Percentiles rank a stretch among this genome's conserved stretches.
Evolutionary conservation across 2,888 invertebrate genomes (phyloP).

Genomic region (Steinernema scapterisci): DNA sequence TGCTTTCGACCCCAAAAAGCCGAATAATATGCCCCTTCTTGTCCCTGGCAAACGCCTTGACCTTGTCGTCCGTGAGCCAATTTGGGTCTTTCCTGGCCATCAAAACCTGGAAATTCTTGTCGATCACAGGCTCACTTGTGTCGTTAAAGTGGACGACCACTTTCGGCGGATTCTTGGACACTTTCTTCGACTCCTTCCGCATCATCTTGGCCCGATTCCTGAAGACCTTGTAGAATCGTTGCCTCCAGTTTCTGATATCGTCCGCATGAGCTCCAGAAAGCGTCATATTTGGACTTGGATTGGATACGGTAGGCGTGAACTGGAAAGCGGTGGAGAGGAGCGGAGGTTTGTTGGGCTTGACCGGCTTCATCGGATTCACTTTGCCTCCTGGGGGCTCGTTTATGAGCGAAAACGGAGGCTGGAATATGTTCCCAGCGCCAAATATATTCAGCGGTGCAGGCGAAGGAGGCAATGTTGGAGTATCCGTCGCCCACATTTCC

Average conservation of each 20-base stretch:
- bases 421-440: slow-evolving; percentile 6
- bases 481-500: slow-evolving; percentile 15
- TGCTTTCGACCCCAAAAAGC: slow-evolving; percentile 35
- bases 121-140: slow-evolving; percentile 6
- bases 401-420: slow-evolving; percentile 29
- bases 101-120: slow-evolving; percentile 25
- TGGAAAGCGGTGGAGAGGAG: slow-evolving; percentile 12
- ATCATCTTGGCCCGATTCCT: slow-evolving; percentile 37
- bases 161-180: background rate
- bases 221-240: slow-evolving; percentile 57
- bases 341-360: background rate
- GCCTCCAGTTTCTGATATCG: slow-evolving; percentile 55
- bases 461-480: background rate
- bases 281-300: background rate
- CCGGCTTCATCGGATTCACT: slow-evolving; percentile 3
- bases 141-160: slow-evolving; percentile 26
- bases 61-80: slow-evolving; percentile 28
- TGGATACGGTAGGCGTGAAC: slow-evolving; percentile 9
- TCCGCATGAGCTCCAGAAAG: slow-evolving; percentile 34
- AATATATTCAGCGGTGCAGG: background rate
- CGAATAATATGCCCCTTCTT: slow-evolving; percentile 35
- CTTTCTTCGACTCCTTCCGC: background rate
- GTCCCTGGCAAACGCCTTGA: slow-evolving; percentile 37
- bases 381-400: slow-evolving; percentile 33
- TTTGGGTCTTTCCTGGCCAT: slow-evolving; percentile 13